phyloP scores from a whole-genome alignment of 2,797 vertebrate genomes.

The Sitta carolinensis region DNA sequence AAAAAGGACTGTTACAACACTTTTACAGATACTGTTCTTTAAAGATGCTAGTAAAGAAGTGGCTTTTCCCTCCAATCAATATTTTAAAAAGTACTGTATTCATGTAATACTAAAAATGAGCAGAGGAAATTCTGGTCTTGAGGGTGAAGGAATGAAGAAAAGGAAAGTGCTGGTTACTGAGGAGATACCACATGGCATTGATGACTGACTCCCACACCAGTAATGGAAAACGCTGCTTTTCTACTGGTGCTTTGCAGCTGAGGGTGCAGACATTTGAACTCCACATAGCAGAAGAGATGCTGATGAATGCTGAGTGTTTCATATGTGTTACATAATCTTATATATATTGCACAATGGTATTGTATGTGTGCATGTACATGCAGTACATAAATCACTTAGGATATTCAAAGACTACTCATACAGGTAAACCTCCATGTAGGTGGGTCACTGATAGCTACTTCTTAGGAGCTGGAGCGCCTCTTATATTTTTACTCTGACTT shows the following conservation, averaged over 20 bases:
- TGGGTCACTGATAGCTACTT: neutral
- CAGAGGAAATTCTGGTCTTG: conserved; percentile 47
- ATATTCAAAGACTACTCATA: neutral
- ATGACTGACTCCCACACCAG: neutral
- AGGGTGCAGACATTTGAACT: neutral
- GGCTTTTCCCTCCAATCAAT: conserved; percentile 17
- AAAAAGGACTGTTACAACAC: conserved; percentile 55
- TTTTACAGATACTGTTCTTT: conserved; percentile 50
- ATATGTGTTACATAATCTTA: neutral
- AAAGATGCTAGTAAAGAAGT: conserved; percentile 37
- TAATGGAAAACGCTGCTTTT: neutral
- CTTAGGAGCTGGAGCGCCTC: neutral
- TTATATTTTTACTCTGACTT: neutral
- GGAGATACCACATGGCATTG: neutral
- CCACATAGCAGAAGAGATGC: neutral
- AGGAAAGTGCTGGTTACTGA: neutral
- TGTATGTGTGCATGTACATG: neutral
- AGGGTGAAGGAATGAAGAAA: conserved; percentile 23
- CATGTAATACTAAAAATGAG: conserved; percentile 34
- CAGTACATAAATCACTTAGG: neutral
- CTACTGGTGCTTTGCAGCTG: neutral
- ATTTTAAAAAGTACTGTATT: conserved; percentile 20
- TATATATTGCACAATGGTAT: neutral
- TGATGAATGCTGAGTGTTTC: neutral
- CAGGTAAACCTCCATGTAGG: neutral